Conservation (phyloP, 2,888 invertebrate genomes). For the Ornithoptera priamus region DNA sequence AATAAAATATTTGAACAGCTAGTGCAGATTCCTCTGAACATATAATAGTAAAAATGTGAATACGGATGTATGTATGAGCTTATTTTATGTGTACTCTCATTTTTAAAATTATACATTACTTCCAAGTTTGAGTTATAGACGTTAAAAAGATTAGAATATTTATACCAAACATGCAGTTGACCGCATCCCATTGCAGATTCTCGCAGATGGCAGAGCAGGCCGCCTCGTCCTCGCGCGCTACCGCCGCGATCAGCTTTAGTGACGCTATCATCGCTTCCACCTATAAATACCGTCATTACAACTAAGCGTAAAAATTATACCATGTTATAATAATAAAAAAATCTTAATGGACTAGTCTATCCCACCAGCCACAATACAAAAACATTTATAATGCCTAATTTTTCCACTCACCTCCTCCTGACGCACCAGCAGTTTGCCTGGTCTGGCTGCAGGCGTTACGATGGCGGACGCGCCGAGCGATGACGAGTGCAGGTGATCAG, state of each 20-base stretch:
- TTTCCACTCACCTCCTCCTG: constrained; percentile 61
- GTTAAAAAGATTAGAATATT: too few relatives aligned
- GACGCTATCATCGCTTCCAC: constrained; percentile 93
- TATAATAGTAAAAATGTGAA: too few relatives aligned
- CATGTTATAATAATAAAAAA: too few relatives aligned
- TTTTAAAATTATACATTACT: too few relatives aligned
- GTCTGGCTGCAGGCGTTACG: constrained; percentile 56
- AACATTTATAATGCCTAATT: not conserved
- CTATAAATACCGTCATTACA: constrained; percentile 36
- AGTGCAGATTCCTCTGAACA: too few relatives aligned
- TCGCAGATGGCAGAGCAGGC: constrained; percentile 91
- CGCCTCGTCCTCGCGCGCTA: constrained; percentile 89
- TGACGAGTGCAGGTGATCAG: constrained; percentile 73
- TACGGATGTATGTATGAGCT: too few relatives aligned
- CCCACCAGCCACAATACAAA: too few relatives aligned
- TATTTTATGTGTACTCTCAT: too few relatives aligned
- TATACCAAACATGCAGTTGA: constrained; percentile 85
- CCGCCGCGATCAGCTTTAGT: constrained; percentile 86
- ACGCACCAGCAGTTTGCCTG: constrained; percentile 63
- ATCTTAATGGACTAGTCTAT: too few relatives aligned
- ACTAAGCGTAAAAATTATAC: too few relatives aligned
- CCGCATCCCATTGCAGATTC: constrained; percentile 92
- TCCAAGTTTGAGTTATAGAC: too few relatives aligned
- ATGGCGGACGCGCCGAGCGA: constrained; percentile 72
- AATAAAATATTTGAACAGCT: too few relatives aligned